Base-by-base conservation (phyloP, 2,113 vertebrate genomes). In the Cyanistes caeruleus region DNA sequence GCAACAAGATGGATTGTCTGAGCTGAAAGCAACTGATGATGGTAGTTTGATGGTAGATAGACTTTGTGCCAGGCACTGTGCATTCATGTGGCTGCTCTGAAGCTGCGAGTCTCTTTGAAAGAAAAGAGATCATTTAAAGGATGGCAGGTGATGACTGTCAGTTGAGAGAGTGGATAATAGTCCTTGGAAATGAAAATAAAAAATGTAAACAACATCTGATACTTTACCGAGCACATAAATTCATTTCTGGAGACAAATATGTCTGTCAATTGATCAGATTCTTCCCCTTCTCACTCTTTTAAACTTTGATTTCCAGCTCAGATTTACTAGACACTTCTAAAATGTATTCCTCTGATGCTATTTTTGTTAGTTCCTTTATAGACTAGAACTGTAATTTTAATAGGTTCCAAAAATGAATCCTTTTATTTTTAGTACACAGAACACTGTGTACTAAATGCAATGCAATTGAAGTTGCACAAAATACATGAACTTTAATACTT, bases 281-380 rank as follows among this genome's bases (percentile, higher is more conserved):
- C 67, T 88, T 83, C 15, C 39, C 30, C 70, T 84, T 77, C 33
- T 51, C 23, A 2, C 9, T 83, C 44, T 74, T 93, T 93, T 43
- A 81, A 92, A 81, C 18, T 81, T 95, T 74, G 64, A 67, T 89
- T 95, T 86, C 64, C 21, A 87, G 41, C 72, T 94, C 82, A 94
- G 49, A 88, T 93, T 93, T 93, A 85, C 53, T 56, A 93, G 92
- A 67, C 13, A 0, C 43, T 59, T 92, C 74, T 67, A 90, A 88
- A 84, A 92, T 93, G 90, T 95, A 90, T 93, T 92, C 39, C 16
- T 88, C 72, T 63, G 86, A 84, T 89, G 80, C 48, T 95, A 95
- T 96, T 95, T 97, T 93, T 90, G 53, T 55, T 84, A 65, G 64
- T 68, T 95, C 37, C 49, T 87, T 92, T 95, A 91, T 90, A 95